phyloP scores from a whole-genome alignment of 2,797 vertebrate genomes.

The Xenopus petersii region DNA sequence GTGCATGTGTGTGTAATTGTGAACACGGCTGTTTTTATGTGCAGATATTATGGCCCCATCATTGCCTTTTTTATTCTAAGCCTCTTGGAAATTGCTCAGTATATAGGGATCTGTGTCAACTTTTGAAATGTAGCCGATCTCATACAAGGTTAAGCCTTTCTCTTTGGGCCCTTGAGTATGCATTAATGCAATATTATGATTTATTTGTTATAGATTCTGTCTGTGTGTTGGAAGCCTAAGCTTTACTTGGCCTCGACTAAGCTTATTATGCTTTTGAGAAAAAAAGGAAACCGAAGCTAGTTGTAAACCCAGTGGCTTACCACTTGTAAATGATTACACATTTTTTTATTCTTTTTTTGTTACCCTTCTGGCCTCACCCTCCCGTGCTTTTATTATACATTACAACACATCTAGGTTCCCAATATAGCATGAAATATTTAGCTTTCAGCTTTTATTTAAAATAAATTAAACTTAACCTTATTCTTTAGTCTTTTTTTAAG shows the following conservation, averaged over 20 bases:
- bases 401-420: too few relatives aligned
- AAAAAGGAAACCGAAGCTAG: conserved; percentile 15
- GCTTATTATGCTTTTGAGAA: conserved; percentile 43
- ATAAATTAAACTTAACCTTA: too few relatives aligned
- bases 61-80: background rate
- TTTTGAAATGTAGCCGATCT: conserved; percentile 45
- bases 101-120: conserved; percentile 41
- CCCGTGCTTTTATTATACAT: conserved; percentile 26
- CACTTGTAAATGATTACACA: conserved; percentile 42
- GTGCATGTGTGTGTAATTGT: too few relatives aligned
- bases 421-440: too few relatives aligned
- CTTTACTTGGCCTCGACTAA: conserved; percentile 41
- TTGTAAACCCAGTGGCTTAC: conserved; percentile 44
- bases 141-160: conserved; percentile 33
- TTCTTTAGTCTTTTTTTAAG: too few relatives aligned
- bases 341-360: conserved; percentile 15
- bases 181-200: conserved; percentile 42
- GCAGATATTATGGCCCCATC: too few relatives aligned
- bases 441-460: too few relatives aligned
- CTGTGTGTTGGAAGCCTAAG: conserved; percentile 33
- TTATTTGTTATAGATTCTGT: conserved; percentile 40
- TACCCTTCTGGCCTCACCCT: conserved; percentile 34
- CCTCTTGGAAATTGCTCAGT: conserved; percentile 31
- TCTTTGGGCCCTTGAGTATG: conserved; percentile 40
- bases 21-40: too few relatives aligned